Base-by-base conservation (phyloP, 2,797 vertebrate genomes). In the Morelia viridis region DNA sequence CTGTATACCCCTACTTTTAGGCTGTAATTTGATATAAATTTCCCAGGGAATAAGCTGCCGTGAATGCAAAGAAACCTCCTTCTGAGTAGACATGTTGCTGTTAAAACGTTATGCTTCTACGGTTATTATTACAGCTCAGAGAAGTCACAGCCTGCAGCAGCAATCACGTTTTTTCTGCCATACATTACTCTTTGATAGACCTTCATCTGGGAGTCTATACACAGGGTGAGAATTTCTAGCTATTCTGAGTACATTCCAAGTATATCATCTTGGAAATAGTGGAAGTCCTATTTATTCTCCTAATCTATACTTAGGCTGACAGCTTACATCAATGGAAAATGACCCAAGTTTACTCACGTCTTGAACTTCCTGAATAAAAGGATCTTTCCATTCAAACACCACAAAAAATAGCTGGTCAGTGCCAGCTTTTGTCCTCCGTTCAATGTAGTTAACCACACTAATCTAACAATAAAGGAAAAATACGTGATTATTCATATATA, bases 331-430 rank as follows among this genome's bases (percentile, higher is more conserved):
- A 46, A 80, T 3, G 19, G 35, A 5, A 0, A 8, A 46, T 15
- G 22, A 41, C 80, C 12, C 5, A 90, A 19, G 2, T 60, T 93
- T 95, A 98, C 98, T 98, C 95, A 99, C 99, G 11, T 99, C 98
- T 97, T 98, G 97, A 92, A 99, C 99, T 92, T 99, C 98, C 96
- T 99, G 99, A 94, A 99, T 98, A 68, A 98, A 99, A 64, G 98
- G 98, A 95, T 99, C 99, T 92, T 99, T 98, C 99, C 99, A 99
- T 92, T 99, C 98, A 61, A 99, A 99, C 5, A 99, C 99, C 80
- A 98, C 98, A 94, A 99, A 99, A 96, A 99, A 99, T 68, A 99
- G 97, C 95, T 99, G 97, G 87, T 98, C 97, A 0, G 94, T 97
- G 95, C 94, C 97, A 35, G 98, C 97, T 0, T 95, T 0, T 0